Percentiles rank a stretch among this genome's conserved stretches.
Evolutionary conservation across 2,797 vertebrate species (phyloP).

Genomic region (Cephalopachus bancanus): DNA sequence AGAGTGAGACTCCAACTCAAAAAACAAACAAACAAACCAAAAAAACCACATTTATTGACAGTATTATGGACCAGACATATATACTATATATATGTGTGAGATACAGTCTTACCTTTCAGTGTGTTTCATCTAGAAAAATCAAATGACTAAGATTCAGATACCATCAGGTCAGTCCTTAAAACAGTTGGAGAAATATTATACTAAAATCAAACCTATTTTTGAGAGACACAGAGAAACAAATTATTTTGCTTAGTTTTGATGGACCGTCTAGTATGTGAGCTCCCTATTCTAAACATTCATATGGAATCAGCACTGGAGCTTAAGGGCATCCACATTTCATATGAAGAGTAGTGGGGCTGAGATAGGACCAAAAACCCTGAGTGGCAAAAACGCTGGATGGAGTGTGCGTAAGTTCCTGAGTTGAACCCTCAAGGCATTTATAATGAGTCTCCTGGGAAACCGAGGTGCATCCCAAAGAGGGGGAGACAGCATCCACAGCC

Average conservation of each 20-base stretch:
- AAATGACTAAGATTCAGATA: conserved; percentile 49
- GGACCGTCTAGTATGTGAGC: background rate
- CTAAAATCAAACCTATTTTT: conserved; percentile 44
- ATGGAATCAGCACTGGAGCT: background rate
- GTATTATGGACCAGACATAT: background rate
- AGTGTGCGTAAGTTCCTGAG: background rate
- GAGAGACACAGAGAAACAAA: background rate
- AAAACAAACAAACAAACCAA: too few relatives aligned
- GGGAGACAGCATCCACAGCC: background rate
- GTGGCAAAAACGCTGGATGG: conserved; percentile 43
- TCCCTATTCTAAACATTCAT: conserved; percentile 7
- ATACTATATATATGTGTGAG: background rate
- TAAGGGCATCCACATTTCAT: background rate
- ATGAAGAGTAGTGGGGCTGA: background rate
- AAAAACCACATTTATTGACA: background rate
- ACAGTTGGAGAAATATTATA: background rate
- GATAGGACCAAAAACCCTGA: background rate
- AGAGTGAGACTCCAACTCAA: too few relatives aligned
- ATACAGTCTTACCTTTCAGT: background rate
- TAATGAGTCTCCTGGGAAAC: conserved; percentile 60
- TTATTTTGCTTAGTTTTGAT: conserved; percentile 1
- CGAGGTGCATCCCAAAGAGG: conserved; percentile 17
- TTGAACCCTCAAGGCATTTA: conserved; percentile 44
- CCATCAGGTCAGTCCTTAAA: conserved; percentile 35
- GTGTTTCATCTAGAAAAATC: conserved; percentile 21